Base-by-base conservation (phyloP, 2,888 invertebrate species). In the Notodonta dromedarius region DNA sequence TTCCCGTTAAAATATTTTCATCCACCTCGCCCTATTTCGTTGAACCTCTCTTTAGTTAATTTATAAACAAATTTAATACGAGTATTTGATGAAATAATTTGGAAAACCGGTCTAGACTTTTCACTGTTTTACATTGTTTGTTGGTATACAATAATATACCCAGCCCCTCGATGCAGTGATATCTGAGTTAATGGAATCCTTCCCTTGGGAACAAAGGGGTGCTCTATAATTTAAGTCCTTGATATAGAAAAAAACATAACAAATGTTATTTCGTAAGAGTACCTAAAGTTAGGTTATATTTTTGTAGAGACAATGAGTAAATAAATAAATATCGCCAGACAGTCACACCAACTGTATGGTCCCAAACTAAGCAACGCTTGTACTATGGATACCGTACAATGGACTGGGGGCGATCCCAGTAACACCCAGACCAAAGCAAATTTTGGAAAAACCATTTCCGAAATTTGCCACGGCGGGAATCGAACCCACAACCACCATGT, bases 1-100 rank as follows among this genome's bases (percentile, higher is more conserved):
- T 77, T 76, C 76, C 69, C 65, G 73, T 71, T 70, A 69, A 74
- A 79, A 77, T 74, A 75, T 72, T 68, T 66, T 69, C 60, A 73
- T 66, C 67, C 62, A 66, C 55, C 65, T 62, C 59, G 61, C 66
- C 57, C 65, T 63, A 68, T 73, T 59, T 73, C 60, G 59, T 48
- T 32, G 39, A 51, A 57, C 63, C 56, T 66, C 57, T 61, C 61
- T 63, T 66, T 60, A 57, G 50, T 54, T 44, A 62, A 59, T 62
- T 67, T 63, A 61, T 58, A 63, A 61, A 62, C 56, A 57, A 53
- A 39, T 73, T 70, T 57, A 66, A 51, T 24, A n/a, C n/a, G n/a
- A n/a, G n/a, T n/a, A 51, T 51, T 24, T 24, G 4, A 24, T 8
- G 11, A 16, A 51, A 51, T 32, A 24, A 12, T 51, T 51, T 51